These are phyloP conservation scores for Philonicus albiceps DNA, from an alignment of 2,888 invertebrate species.

Conservation along the genomic window DNA sequence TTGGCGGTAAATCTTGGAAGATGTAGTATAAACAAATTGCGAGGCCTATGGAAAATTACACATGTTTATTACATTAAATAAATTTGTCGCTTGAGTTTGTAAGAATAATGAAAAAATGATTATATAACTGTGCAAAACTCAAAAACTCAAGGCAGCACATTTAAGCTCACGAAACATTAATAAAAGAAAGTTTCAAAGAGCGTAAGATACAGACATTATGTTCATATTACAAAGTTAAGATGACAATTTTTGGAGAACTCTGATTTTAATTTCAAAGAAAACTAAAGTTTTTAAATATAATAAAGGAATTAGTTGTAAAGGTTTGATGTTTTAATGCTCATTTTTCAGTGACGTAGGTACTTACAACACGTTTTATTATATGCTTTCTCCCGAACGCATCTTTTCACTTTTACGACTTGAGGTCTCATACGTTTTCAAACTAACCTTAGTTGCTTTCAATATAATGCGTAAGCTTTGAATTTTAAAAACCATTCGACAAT, in stretches of 20 bases:
- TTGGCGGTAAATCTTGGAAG: conserved; percentile 69
- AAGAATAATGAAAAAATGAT: neutral
- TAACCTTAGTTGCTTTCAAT: too few species aligned
- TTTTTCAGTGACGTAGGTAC: too few species aligned
- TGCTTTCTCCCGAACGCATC: too few species aligned
- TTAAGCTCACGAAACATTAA: neutral
- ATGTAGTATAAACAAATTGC: conserved; percentile 78
- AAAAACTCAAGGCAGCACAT: neutral
- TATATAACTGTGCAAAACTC: neutral
- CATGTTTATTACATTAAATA: neutral
- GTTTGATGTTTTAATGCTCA: too few species aligned
- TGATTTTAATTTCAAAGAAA: neutral
- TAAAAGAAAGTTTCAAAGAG: neutral
- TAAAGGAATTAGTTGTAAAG: too few species aligned
- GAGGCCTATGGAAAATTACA: conserved; percentile 63
- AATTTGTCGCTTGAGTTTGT: neutral
- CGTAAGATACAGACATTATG: neutral
- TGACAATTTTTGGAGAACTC: neutral
- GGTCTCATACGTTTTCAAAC: too few species aligned
- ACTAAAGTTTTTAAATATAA: too few species aligned
- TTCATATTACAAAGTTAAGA: neutral
- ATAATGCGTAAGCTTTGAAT: too few species aligned
- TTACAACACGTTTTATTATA: too few species aligned
- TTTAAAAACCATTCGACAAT: too few species aligned
- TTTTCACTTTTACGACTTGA: too few species aligned